Conservation (phyloP, 1,140 invertebrate genomes). For the Ephestia elutella region DNA sequence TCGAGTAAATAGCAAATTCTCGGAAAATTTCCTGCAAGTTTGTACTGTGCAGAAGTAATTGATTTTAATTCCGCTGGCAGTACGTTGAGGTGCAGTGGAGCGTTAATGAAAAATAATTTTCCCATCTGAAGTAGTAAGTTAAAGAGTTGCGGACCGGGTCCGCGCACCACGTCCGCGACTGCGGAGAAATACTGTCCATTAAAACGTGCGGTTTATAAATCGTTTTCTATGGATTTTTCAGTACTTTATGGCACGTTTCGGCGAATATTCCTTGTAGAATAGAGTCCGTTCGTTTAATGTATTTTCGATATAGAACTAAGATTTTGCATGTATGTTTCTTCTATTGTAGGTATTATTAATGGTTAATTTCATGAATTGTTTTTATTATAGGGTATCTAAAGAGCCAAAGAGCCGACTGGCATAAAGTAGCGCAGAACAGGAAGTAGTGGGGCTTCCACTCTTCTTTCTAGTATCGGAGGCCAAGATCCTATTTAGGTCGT, state of each 20-base stretch:
- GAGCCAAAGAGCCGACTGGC: too few species aligned
- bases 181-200: constrained; percentile 38
- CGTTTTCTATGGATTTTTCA: neutral
- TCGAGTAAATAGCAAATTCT: constrained; percentile 7
- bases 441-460: too few species aligned
- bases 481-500: too few species aligned
- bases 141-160: constrained; percentile 29
- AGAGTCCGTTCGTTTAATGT: too few species aligned
- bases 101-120: constrained; percentile 69
- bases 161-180: constrained; percentile 2
- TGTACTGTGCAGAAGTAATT: constrained; percentile 56
- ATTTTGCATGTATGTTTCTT: too few species aligned
- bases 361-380: too few species aligned
- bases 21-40: constrained; percentile 45
- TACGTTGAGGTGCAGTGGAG: constrained; percentile 51
- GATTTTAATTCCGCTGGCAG: constrained; percentile 60
- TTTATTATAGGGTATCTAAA: too few species aligned
- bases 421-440: too few species aligned
- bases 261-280: neutral
- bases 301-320: too few species aligned
- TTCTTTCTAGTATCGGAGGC: too few species aligned
- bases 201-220: constrained; percentile 30
- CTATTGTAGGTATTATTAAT: too few species aligned
- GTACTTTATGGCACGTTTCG: neutral
- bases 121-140: constrained; percentile 53